Conservation (phyloP, 2,888 invertebrate genomes). For the Hydropsyche betteni region DNA sequence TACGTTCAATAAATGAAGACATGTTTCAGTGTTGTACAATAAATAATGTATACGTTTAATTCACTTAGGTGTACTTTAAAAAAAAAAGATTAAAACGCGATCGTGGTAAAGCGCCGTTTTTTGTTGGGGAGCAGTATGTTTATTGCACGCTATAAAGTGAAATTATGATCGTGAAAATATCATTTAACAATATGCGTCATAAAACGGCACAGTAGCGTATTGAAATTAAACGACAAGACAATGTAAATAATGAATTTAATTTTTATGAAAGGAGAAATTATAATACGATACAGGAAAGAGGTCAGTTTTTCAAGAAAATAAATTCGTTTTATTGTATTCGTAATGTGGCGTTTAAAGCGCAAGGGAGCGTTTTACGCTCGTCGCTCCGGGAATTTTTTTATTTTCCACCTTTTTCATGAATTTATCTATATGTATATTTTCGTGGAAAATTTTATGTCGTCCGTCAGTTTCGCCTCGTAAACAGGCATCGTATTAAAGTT, state of each 20-base stretch:
- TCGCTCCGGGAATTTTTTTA: too few species aligned
- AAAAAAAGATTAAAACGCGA: background rate
- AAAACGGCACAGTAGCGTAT: background rate
- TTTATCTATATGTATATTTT: too few species aligned
- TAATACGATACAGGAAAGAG: too few species aligned
- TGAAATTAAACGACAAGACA: too few species aligned
- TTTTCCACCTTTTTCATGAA: too few species aligned
- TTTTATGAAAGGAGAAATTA: too few species aligned
- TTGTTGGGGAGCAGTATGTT: background rate
- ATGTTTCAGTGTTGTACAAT: too few species aligned
- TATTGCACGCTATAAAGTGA: constrained; percentile 20
- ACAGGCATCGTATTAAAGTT: constrained; percentile 10
- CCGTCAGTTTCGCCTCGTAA: background rate
- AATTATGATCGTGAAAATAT: constrained; percentile 26
- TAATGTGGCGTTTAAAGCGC: too few species aligned
- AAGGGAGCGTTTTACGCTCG: too few species aligned
- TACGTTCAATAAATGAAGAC: background rate
- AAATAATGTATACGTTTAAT: background rate
- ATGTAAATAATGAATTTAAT: too few species aligned
- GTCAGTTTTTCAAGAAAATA: too few species aligned
- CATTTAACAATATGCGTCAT: constrained; percentile 6
- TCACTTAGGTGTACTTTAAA: background rate
- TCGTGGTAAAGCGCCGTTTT: background rate
- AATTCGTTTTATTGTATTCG: too few species aligned
- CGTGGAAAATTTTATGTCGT: background rate